phyloP scores from a whole-genome alignment of 2,797 vertebrate species.

The Sebastolobus altivelis region DNA sequence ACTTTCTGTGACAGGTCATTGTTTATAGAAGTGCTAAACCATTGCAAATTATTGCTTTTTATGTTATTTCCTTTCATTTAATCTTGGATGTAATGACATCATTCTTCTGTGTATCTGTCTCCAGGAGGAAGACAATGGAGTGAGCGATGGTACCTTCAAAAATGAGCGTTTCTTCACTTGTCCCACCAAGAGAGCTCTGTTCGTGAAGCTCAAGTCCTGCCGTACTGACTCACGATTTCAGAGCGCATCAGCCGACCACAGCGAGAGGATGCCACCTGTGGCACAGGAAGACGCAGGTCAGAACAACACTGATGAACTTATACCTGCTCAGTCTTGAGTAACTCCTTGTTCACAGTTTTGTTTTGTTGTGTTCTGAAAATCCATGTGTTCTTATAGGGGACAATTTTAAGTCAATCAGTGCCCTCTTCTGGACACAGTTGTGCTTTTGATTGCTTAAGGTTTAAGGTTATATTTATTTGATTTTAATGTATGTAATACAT shows the following conservation, averaged over 20 bases:
- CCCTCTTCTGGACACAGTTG: not conserved
- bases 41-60: not conserved
- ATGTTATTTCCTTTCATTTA: not conserved
- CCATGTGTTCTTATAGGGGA: not conserved
- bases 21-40: not conserved
- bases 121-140: slow-evolving; percentile 86
- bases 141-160: slow-evolving; percentile 84
- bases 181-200: slow-evolving; percentile 82
- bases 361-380: not conserved
- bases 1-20: not conserved
- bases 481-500: not conserved
- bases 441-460: not conserved
- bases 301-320: not conserved
- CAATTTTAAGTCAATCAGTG: not conserved
- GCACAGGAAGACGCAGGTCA: slow-evolving; percentile 50
- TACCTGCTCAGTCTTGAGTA: not conserved
- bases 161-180: slow-evolving; percentile 80
- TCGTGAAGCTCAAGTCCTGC: slow-evolving; percentile 86
- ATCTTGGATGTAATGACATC: not conserved
- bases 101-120: not conserved
- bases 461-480: not conserved
- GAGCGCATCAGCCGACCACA: slow-evolving; percentile 13
- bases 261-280: not conserved
- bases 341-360: not conserved
- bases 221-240: slow-evolving; percentile 86